Base-by-base conservation (phyloP, 2,113 vertebrate genomes). In the Coturnix japonica region DNA sequence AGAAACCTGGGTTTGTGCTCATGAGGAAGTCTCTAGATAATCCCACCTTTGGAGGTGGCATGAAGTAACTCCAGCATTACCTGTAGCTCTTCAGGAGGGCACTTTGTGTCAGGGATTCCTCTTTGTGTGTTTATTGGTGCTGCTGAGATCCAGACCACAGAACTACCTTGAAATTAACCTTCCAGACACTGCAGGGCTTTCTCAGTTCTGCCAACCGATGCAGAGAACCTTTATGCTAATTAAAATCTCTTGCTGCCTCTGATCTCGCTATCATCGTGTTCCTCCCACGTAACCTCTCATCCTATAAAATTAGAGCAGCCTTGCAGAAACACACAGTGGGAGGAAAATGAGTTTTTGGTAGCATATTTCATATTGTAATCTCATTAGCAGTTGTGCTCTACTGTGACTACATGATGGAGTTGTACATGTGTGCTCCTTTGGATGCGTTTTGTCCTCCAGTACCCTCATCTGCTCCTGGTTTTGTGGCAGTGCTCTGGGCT, bases 301-400 rank as follows among this genome's bases (percentile, higher is more conserved):
- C 76, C 79, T 81, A 18, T 70, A 81, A 84, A 94, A 94, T 76
- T 23, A 94, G 85, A 66, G 13, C 37, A 84, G 79, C 49, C 70
- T 87, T 51, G 80, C 60, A 59, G 74, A 72, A 87, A 63, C 39
- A 13, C 16, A 15, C 5, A 81, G 91, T 35, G 22, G 73, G 76
- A 86, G 59, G 89, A 63, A 89, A 71, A 91, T 19, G 79, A 81
- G 75, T 70, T 81, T 67, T 51, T 64, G 71, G 37, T 70, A 20
- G 86, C 39, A 8, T 73, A 25, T 83, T 75, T 60, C 44, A 4
- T 53, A 2, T 3, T 43, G 47, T 25, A 37, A 75, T 61, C 66
- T 73, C 47, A n/a, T 49, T 16, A 73, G 73, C 61, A 37, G 47
- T 37, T 39, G 33, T n/a, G 66, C 81, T 88, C 14, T 35, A 6